Evolutionary conservation across 2,888 invertebrate species (phyloP).

Genomic region (Drosophila prostipennis): DNA sequence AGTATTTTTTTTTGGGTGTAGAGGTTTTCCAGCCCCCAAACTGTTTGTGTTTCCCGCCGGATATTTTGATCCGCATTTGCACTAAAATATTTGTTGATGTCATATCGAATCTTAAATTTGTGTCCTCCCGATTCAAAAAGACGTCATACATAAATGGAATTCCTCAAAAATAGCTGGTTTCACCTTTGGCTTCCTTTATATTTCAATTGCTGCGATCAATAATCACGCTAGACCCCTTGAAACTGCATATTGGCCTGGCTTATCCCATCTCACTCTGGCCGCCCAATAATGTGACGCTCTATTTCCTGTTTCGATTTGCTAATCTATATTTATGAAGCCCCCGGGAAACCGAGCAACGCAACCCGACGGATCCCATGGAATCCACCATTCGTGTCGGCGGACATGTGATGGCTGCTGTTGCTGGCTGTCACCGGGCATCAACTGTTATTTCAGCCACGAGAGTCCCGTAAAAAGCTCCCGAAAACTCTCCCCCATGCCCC

Average conservation of each 20-base stretch:
- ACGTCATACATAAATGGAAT: too few species aligned
- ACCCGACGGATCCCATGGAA: constrained; percentile 6
- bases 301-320: constrained; percentile 51
- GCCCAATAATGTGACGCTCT: constrained; percentile 21
- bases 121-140: too few species aligned
- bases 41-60: too few species aligned
- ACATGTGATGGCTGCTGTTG: constrained; percentile 52
- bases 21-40: too few species aligned
- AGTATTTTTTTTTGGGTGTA: too few species aligned
- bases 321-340: constrained; percentile 73
- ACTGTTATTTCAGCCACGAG: constrained; percentile 56
- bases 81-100: too few species aligned
- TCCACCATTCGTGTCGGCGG: constrained; percentile 17
- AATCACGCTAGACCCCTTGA: not conserved
- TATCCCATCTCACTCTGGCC: constrained; percentile 6
- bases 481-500: not conserved
- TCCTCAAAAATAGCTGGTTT: too few species aligned
- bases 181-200: not conserved
- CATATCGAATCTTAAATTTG: too few species aligned
- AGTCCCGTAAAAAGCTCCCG: constrained; percentile 2
- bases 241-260: constrained; percentile 11
- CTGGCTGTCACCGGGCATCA: constrained; percentile 64
- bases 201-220: not conserved
- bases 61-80: too few species aligned
- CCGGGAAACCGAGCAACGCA: not conserved